Evolutionary conservation across 2,113 vertebrate species (phyloP).

Genomic region (Otolemur garnettii): DNA sequence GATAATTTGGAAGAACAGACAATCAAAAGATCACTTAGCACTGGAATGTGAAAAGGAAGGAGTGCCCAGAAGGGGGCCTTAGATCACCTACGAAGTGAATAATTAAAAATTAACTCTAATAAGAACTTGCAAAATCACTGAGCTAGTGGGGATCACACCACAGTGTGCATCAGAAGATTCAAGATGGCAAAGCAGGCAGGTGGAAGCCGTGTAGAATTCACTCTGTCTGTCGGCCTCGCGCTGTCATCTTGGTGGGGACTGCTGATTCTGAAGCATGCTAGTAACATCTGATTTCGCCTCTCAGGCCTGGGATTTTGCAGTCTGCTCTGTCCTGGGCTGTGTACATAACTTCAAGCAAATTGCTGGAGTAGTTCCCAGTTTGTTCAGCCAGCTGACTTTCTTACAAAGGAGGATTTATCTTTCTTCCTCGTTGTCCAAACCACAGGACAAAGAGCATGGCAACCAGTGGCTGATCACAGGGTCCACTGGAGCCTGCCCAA

Average conservation of each 20-base stretch:
- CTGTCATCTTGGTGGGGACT: not conserved
- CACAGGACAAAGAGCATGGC: conserved; percentile 49
- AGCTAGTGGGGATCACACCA: not conserved
- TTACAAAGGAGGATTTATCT: conserved; percentile 62
- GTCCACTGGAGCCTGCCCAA: not conserved
- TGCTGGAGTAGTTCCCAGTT: not conserved
- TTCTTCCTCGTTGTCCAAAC: conserved; percentile 47
- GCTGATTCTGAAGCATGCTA: not conserved
- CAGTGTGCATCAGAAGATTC: not conserved
- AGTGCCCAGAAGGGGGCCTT: not conserved
- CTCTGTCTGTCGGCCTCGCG: not conserved
- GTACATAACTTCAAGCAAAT: conserved; percentile 38
- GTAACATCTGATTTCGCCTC: not conserved
- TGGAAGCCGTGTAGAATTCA: not conserved
- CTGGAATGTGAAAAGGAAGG: not conserved
- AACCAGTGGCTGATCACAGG: conserved; percentile 4
- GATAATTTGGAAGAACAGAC: not conserved
- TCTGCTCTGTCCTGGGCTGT: not conserved
- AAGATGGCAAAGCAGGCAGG: not conserved
- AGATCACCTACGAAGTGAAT: conserved; percentile 46
- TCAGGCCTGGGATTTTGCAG: not conserved
- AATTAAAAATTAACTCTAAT: conserved; percentile 49
- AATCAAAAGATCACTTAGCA: not conserved
- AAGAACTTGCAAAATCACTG: conserved; percentile 29
- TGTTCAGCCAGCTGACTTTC: conserved; percentile 39